Conservation (phyloP, 2,797 vertebrate species). For the Linurgus olivaceus region DNA sequence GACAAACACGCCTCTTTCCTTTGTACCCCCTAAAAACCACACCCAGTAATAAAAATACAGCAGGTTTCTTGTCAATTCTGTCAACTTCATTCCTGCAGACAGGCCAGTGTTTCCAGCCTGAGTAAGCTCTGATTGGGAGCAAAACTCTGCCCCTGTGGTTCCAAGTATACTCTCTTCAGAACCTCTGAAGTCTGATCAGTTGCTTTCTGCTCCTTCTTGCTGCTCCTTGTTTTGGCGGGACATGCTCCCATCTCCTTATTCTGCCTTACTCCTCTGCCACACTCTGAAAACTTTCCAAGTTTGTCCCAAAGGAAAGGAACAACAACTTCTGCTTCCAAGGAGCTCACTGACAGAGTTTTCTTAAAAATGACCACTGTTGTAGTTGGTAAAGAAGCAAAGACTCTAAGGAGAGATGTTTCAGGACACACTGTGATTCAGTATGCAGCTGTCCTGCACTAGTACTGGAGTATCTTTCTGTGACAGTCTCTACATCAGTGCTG, state of each 20-base stretch:
- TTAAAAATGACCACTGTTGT: not conserved
- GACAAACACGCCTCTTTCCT: not conserved
- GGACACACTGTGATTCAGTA: rapidly evolving
- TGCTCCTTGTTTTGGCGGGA: rapidly evolving
- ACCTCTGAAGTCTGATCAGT: not conserved
- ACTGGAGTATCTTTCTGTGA: not conserved
- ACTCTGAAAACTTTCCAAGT: not conserved
- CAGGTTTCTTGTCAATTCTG: not conserved
- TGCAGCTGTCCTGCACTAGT: not conserved
- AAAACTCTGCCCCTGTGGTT: not conserved
- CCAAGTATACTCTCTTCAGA: not conserved
- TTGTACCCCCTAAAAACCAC: not conserved
- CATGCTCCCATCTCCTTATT: not conserved
- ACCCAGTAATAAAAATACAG: not conserved
- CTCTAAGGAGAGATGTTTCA: not conserved
- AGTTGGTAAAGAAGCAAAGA: not conserved
- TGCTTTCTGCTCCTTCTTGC: not conserved
- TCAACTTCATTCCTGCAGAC: not conserved
- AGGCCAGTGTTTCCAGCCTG: not conserved
- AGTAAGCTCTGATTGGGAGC: not conserved
- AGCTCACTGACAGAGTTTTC: not conserved
- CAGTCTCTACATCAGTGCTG: not conserved
- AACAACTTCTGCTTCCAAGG: not conserved
- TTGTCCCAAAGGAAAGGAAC: not conserved
- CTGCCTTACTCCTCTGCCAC: not conserved